Conservation (phyloP, 2,113 vertebrate species). For the Chunga burmeisteri region DNA sequence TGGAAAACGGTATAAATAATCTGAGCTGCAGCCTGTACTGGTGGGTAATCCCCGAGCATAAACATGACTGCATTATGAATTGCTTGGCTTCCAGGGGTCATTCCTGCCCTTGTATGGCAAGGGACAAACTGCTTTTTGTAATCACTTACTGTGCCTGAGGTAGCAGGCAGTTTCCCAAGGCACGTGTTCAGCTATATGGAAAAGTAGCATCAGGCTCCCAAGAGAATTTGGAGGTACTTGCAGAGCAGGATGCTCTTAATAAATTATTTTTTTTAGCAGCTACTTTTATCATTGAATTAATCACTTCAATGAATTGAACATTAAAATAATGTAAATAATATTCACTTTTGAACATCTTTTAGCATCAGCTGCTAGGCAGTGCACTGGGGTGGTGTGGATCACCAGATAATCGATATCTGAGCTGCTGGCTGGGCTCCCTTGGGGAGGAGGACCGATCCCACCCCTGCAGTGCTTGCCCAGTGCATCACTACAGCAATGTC, state of each 20-base stretch:
- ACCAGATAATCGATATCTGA: background rate
- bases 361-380: background rate
- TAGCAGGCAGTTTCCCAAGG: background rate
- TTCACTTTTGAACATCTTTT: background rate
- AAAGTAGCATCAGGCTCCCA: background rate
- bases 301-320: background rate
- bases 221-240: background rate
- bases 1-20: background rate
- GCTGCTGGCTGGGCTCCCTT: background rate
- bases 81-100: conserved; percentile 18
- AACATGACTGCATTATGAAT: background rate
- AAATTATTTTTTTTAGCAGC: background rate
- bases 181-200: background rate
- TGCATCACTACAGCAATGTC: background rate
- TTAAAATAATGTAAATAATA: background rate
- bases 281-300: background rate
- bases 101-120: conserved; percentile 35
- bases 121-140: background rate
- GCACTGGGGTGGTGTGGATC: background rate
- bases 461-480: background rate
- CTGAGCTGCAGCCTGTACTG: background rate
- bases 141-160: background rate
- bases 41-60: background rate
- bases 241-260: background rate
- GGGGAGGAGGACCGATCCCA: background rate